Percentiles rank a stretch among this genome's conserved stretches.
Evolutionary conservation across 2,888 invertebrate species (phyloP).

Genomic region (Drosophila ustulata): DNA sequence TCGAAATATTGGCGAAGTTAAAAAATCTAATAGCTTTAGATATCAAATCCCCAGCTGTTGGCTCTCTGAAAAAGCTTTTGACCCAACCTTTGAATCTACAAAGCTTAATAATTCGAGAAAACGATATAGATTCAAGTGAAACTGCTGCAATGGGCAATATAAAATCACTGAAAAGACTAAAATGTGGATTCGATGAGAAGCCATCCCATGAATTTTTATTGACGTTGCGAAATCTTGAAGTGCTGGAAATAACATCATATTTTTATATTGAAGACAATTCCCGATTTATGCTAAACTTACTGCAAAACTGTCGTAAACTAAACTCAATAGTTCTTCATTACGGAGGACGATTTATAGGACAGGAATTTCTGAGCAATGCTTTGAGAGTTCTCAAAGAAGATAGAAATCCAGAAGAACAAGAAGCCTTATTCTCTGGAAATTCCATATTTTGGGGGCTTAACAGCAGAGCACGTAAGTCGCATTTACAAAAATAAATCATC

Average conservation of each 20-base stretch:
- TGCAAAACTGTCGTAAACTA: neutral
- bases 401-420: neutral
- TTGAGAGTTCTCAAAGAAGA: neutral
- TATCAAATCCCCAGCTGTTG: neutral
- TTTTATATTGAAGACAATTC: neutral
- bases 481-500: no score
- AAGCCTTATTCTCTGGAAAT: neutral
- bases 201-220: neutral
- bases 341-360: neutral
- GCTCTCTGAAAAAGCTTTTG: neutral
- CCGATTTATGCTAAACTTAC: neutral
- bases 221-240: neutral
- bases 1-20: neutral
- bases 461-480: neutral
- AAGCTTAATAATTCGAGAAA: neutral
- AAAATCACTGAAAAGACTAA: neutral
- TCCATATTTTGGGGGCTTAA: neutral
- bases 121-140: slow-evolving; percentile 1
- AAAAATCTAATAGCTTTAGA: neutral
- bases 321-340: neutral
- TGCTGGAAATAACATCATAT: slow-evolving; percentile 2
- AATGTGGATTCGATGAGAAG: neutral
- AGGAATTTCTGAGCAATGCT: neutral
- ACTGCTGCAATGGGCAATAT: neutral
- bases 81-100: neutral